Evolutionary conservation across 2,113 vertebrate species (phyloP).

Genomic region (Grantiella picta): DNA sequence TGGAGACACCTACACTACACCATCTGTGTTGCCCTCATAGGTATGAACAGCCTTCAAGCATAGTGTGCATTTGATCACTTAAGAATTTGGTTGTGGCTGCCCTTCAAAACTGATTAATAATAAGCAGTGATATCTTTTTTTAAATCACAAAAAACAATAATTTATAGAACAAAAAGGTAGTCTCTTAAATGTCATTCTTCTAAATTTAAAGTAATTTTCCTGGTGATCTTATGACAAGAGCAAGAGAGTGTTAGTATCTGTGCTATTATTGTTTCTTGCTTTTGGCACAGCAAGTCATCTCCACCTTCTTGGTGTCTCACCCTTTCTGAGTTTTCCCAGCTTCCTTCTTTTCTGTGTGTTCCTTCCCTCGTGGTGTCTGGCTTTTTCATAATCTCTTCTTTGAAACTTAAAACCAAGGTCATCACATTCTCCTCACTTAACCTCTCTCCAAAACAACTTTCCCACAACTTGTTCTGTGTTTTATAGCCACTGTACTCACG

Average conservation of each 20-base stretch:
- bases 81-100: not conserved
- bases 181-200: slow-evolving; percentile 18
- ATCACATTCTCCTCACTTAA: not conserved
- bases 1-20: not conserved
- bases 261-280: slow-evolving; percentile 8
- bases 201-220: slow-evolving; percentile 18
- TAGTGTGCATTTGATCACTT: not conserved
- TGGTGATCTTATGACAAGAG: not conserved
- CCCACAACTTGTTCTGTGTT: not conserved
- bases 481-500: not conserved
- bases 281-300: not conserved
- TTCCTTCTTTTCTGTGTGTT: not conserved
- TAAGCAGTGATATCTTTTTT: no score
- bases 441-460: not conserved
- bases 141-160: not conserved
- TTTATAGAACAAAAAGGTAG: slow-evolving; percentile 8
- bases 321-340: not conserved
- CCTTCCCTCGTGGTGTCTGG: not conserved
- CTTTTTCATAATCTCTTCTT: not conserved
- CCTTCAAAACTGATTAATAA: not conserved
- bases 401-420: not conserved
- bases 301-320: not conserved
- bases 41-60: not conserved
- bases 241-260: not conserved
- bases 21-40: not conserved